Conservation (phyloP, 2,797 vertebrate species). For the Gastrophryne carolinensis region DNA sequence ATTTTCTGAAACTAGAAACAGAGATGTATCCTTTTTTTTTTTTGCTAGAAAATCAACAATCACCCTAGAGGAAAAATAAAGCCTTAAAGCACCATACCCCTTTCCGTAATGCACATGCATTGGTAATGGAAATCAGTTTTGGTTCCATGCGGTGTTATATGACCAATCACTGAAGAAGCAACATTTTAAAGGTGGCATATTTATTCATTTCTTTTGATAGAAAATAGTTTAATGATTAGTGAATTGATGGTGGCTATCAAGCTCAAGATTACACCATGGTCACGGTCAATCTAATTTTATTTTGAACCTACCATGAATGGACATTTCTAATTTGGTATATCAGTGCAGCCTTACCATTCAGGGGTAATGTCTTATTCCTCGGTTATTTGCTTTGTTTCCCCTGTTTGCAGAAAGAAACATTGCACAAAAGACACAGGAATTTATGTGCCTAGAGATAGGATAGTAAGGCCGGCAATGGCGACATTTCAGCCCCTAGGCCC, state of each 20-base stretch:
- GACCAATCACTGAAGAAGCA: neutral
- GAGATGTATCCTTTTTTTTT: constrained; percentile 48
- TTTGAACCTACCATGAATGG: too few species aligned
- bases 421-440: too few species aligned
- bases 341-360: too few species aligned
- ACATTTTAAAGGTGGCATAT: constrained; percentile 4
- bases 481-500: too few species aligned
- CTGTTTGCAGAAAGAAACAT: too few species aligned
- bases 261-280: neutral
- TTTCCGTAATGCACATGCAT: constrained; percentile 24
- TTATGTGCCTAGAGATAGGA: too few species aligned
- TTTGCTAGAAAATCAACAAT: constrained; percentile 26
- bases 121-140: constrained; percentile 11
- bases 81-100: constrained; percentile 45
- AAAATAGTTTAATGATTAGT: neutral
- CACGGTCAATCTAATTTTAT: too few species aligned
- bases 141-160: constrained; percentile 12
- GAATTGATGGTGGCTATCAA: neutral
- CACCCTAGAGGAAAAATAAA: constrained; percentile 10
- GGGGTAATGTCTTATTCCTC: too few species aligned
- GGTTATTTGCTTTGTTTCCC: too few species aligned
- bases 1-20: constrained; percentile 53
- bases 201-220: neutral
- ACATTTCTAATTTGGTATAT: too few species aligned
- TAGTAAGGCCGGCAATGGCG: too few species aligned